Percentiles rank a stretch among this genome's conserved stretches.
Conservation (phyloP, 2,113 vertebrate genomes). For the Pomatorhinus ruficollis region DNA sequence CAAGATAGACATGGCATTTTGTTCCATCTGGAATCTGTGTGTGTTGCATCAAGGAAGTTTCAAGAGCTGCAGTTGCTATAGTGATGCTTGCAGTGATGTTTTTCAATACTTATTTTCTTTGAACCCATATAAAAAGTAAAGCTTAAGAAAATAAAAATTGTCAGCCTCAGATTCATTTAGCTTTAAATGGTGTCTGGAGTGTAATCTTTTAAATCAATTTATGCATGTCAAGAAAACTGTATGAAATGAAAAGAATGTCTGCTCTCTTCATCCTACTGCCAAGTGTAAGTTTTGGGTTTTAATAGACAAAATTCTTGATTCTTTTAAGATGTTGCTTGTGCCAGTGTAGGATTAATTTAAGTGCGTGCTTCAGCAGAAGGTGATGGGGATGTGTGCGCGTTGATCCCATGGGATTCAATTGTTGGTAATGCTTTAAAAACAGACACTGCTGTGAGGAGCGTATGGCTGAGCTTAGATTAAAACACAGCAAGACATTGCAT, state of each 20-base stretch:
- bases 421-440: neutral
- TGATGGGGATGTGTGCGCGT: rapidly evolving
- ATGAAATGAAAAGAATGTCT: neutral
- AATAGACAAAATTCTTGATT: neutral
- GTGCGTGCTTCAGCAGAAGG: neutral
- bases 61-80: conserved; percentile 58
- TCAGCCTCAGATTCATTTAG: neutral
- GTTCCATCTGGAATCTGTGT: conserved; percentile 38
- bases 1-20: conserved; percentile 45
- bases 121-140: conserved; percentile 11
- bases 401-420: neutral
- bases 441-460: neutral
- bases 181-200: neutral
- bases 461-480: neutral
- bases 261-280: neutral
- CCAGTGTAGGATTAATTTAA: neutral
- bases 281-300: neutral
- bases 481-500: neutral
- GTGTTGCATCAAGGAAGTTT: conserved; percentile 16
- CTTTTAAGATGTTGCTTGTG: neutral
- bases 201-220: neutral
- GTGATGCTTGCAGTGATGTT: conserved; percentile 34
- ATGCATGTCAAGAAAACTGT: neutral
- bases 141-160: conserved; percentile 28
- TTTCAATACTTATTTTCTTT: conserved; percentile 37